Evolutionary conservation across 2,113 vertebrate species (phyloP).

Genomic region (Scytalopus superciliaris): DNA sequence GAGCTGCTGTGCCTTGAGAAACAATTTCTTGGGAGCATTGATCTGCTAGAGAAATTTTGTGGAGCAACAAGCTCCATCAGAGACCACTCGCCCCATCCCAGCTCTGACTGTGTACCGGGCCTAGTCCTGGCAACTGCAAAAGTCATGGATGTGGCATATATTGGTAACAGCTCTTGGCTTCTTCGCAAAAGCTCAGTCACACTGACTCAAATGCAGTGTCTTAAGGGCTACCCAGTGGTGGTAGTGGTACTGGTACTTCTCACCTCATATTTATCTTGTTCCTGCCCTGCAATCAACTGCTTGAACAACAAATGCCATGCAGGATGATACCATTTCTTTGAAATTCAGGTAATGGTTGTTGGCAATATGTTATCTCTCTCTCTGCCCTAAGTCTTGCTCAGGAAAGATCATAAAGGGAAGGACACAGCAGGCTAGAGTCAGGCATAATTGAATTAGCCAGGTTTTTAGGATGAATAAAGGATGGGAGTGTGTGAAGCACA

Average conservation of each 20-base stretch:
- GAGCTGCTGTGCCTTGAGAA: neutral
- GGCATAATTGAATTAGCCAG: neutral
- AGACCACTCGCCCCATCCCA: neutral
- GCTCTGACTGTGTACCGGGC: neutral
- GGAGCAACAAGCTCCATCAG: neutral
- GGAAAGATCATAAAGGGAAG: neutral
- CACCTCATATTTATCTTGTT: neutral
- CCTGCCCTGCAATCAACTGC: neutral
- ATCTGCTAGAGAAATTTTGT: neutral
- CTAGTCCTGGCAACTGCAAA: too few relatives aligned
- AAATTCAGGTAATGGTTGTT: neutral
- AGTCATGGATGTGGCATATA: too few relatives aligned
- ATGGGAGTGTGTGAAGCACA: neutral
- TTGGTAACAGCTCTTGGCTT: neutral
- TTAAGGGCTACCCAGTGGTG: neutral
- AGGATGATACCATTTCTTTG: neutral
- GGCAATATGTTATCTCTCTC: neutral
- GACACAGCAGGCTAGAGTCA: neutral
- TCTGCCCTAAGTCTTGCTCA: neutral
- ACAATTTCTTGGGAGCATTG: accelerated
- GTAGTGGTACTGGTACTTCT: neutral
- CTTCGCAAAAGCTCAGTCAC: neutral
- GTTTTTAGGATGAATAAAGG: neutral
- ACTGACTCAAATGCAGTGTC: neutral
- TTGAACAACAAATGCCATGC: neutral